Base-by-base conservation (phyloP, 2,797 vertebrate genomes). In the Parambassis ranga region DNA sequence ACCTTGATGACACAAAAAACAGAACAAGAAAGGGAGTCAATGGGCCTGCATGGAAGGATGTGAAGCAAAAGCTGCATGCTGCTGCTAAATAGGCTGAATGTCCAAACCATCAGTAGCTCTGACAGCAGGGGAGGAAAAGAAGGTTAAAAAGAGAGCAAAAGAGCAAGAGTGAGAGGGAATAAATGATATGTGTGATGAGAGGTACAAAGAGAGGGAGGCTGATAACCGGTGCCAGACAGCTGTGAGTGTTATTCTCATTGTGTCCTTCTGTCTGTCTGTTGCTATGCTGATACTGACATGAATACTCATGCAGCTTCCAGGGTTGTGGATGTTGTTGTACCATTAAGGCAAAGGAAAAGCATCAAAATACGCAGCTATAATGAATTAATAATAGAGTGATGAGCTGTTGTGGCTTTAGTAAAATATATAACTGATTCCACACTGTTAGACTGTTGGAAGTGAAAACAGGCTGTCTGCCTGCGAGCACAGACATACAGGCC, bases 401-500 rank as follows among this genome's bases (percentile, higher is more conserved):
- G 33, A 47, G 31, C 28, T 26, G 22, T 4, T 16, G 22, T 9
- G 13, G 30, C 39, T 51, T 71, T 14, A 44, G 23, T 42, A n/a
- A 39, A 47, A 46, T 27, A 43, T 15, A 41, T n/a, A 31, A 69
- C 67, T 66, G 75, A 57, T 55, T 65, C 49, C 28, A 50, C 53
- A 42, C 26, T 55, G 51, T 24, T 19, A 35, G 58, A 66, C 39
- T 59, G 48, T 39, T 59, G 48, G 47, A 69, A 63, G 71, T 69
- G 44, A 86, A 85, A 84, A 82, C 77, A 73, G 64, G 27, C 53
- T 22, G 76, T 77, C 77, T 79, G 76, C 51, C 65, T 79, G 51
- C 75, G 65, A 81, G 75, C 81, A 84, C 69, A 87, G 83, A 89
- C 84, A 58, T 81, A 81, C 79, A 14, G 78, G 63, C 68, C 65